Conservation (phyloP, 2,888 invertebrate genomes). For the Nudaria mundana region DNA sequence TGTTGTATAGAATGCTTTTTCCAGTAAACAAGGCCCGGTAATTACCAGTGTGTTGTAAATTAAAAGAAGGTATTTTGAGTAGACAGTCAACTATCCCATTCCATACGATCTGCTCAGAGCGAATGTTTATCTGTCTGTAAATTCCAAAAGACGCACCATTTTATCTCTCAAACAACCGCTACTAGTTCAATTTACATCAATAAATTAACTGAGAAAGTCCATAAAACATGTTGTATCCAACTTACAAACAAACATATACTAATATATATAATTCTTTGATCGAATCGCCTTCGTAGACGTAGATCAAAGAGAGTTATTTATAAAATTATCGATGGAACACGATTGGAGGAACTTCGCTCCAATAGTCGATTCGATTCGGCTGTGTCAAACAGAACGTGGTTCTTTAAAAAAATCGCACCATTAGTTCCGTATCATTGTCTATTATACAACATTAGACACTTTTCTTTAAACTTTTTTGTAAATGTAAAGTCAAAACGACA, state of each 20-base stretch:
- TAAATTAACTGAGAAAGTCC: slow-evolving; percentile 41
- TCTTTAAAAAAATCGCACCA: neutral
- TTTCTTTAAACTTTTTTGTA: no score
- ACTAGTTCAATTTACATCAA: slow-evolving; percentile 28
- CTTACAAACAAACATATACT: slow-evolving; percentile 27
- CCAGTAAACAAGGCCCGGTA: no score
- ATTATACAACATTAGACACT: no score
- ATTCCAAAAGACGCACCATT: slow-evolving; percentile 3
- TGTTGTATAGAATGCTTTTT: no score
- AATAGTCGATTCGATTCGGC: slow-evolving; percentile 15
- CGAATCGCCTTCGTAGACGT: slow-evolving; percentile 43
- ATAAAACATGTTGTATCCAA: slow-evolving; percentile 40
- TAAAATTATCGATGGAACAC: slow-evolving; percentile 47
- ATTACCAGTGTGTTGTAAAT: no score
- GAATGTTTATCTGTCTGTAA: neutral
- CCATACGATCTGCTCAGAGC: neutral
- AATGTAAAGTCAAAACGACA: no score
- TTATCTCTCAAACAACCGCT: slow-evolving; percentile 6
- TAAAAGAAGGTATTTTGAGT: no score
- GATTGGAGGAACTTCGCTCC: slow-evolving; percentile 37
- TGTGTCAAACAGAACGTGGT: slow-evolving; percentile 7
- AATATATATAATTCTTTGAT: slow-evolving; percentile 49
- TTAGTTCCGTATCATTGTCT: no score
- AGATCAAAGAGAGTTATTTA: slow-evolving; percentile 55
- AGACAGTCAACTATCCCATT: no score